A percentile compares a stretch with the other conserved stretches of the same genome.
phyloP scores from a whole-genome alignment of 2,113 vertebrate species.

The Myocastor coypus region DNA sequence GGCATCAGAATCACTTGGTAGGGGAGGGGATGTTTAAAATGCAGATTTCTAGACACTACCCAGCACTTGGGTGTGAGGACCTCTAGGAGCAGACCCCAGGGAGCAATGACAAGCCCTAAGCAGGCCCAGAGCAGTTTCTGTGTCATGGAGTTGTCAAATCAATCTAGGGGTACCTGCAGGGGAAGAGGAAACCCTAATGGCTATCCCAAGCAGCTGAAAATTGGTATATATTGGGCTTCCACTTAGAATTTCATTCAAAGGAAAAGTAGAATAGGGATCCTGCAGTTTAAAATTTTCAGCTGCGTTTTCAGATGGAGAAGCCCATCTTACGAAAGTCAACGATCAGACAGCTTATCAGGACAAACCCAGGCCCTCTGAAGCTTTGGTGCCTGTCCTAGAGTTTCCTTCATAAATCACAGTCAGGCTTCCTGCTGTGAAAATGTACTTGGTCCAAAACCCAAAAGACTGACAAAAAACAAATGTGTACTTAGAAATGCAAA shows the following conservation, averaged over 20 bases:
- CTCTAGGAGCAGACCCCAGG: background rate
- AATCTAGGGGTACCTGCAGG: background rate
- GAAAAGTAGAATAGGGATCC: background rate
- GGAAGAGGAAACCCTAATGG: background rate
- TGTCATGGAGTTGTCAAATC: background rate
- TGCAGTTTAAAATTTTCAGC: background rate
- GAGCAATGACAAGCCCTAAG: background rate
- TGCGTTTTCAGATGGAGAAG: background rate
- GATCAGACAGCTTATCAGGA: background rate
- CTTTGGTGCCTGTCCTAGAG: background rate
- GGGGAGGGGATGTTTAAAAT: background rate
- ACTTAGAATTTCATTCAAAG: constrained; percentile 2
- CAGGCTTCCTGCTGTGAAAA: background rate
- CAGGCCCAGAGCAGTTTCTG: background rate
- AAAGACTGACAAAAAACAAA: constrained; percentile 37
- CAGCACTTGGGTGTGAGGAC: background rate
- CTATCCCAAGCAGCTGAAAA: background rate
- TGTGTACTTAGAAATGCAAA: background rate
- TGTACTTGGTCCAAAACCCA: background rate
- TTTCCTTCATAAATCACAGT: background rate
- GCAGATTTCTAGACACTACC: background rate
- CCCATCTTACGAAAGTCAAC: background rate
- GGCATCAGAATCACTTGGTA: background rate
- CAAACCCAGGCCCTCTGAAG: background rate
- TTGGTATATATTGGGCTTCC: background rate